Evolutionary conservation across 2,888 invertebrate genomes (phyloP), one percentile per base, ranked within the genome.

Genomic region (Apoda limacodes): DNA sequence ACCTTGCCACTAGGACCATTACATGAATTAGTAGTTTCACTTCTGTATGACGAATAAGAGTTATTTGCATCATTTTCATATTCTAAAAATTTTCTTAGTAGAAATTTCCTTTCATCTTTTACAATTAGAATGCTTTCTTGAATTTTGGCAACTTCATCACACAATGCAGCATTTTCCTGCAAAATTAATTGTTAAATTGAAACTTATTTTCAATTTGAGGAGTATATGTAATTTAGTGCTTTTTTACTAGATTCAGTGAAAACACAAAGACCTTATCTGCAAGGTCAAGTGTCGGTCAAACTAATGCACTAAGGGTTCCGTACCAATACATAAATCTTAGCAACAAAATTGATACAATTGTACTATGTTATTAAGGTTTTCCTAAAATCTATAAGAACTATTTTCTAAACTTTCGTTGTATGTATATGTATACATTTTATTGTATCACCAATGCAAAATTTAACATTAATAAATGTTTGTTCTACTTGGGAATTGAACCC

Each of bases 131-230:
- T 86, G 60, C 90, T 90, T 50, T 92, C 89, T 68, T 95, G 94
- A 40, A 90, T 86, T 62, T 88, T 86, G 1, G 91, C 88, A 9
- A 94, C 89, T 82, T 95, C 93, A 76, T 95, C 95, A 64, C 94
- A 93, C 2, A 95, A 63, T 4, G 91, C 90, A 30, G 91, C 88
- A 75, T 92, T 92, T 78, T 92, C 92, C 92, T 92, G 49, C 22
- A 50, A 52, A 34, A 30, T 17, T 17, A 17, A 17, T 17, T 17
- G 5, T 17, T 17, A 17, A 17, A 27, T 33, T 17, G 17, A 6
- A 7, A 17, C 17, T 17, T 5, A 17, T 17, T 6, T 17, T 17
- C 5, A 17, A 17, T 7, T 7, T 17, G 7, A 5, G 17, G 7
- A 17, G 5, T 5, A 6, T 17, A 7, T 6, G 7, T 17, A 17